Percentiles rank a stretch among this genome's conserved stretches.
Evolutionary conservation across 2,888 invertebrate species (phyloP).

Genomic region (Himalopsyche japonica): DNA sequence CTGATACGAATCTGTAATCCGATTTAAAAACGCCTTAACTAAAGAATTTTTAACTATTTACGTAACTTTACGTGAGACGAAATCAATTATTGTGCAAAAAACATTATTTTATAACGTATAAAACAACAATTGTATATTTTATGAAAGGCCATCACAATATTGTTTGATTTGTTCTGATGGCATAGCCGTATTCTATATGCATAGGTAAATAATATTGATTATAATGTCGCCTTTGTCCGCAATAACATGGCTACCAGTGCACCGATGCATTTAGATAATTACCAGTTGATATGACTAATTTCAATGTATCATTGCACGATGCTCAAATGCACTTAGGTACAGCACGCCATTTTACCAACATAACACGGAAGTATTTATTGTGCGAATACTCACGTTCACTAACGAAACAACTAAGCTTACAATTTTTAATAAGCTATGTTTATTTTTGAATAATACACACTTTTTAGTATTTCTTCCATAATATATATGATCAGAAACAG

Average conservation of each 20-base stretch:
- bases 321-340: neutral
- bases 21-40: no score
- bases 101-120: no score
- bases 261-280: constrained; percentile 8
- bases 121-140: no score
- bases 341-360: neutral
- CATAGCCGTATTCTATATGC: neutral
- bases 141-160: no score
- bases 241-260: neutral
- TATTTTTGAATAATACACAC: no score
- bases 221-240: neutral
- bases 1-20: no score
- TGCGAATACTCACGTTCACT: neutral
- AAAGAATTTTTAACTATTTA: no score
- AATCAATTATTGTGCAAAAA: no score
- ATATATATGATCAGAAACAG: no score
- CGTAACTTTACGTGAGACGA: no score
- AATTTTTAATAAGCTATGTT: neutral
- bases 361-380: neutral
- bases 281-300: neutral
- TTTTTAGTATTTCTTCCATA: no score
- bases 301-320: neutral
- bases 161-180: neutral
- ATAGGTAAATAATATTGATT: neutral
- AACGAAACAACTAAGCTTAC: neutral